phyloP scores from a whole-genome alignment of 2,113 vertebrate species.

The Macrotis lagotis region DNA sequence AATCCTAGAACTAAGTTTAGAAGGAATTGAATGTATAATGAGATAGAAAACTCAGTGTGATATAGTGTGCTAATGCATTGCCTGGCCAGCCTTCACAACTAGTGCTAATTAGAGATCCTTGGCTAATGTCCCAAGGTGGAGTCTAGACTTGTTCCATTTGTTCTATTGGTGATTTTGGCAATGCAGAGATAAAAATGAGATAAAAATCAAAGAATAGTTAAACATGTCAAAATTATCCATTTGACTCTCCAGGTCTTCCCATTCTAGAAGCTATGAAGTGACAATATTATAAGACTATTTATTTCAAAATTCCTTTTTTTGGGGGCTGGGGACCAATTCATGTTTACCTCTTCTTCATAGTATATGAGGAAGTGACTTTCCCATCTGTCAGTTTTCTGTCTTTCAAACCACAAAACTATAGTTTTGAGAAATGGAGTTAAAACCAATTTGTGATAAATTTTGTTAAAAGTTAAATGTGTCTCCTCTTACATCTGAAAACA shows the following conservation, averaged over 20 bases:
- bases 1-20: constrained; percentile 77
- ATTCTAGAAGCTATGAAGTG: constrained; percentile 62
- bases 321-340: not conserved
- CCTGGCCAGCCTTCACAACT: constrained; percentile 55
- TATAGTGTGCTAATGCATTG: constrained; percentile 65
- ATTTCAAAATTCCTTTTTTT: constrained; percentile 51
- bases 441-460: constrained; percentile 4
- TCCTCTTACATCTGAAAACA: constrained; percentile 53
- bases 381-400: constrained; percentile 22
- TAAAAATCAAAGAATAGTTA: constrained; percentile 64
- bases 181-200: no score
- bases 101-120: constrained; percentile 62
- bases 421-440: constrained; percentile 33
- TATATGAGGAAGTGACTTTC: not conserved
- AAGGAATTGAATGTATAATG: constrained; percentile 68
- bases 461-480: constrained; percentile 52
- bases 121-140: constrained; percentile 74
- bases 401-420: constrained; percentile 34
- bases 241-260: constrained; percentile 73
- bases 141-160: constrained; percentile 75
- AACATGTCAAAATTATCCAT: constrained; percentile 67
- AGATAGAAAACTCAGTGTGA: constrained; percentile 68
- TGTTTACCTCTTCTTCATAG: constrained; percentile 33
- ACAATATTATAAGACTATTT: constrained; percentile 15
- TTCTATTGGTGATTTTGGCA: constrained; percentile 74